These are phyloP conservation scores for Peromyscus eremicus DNA, from an alignment of 2,797 vertebrate genomes.

Conservation along the genomic window DNA sequence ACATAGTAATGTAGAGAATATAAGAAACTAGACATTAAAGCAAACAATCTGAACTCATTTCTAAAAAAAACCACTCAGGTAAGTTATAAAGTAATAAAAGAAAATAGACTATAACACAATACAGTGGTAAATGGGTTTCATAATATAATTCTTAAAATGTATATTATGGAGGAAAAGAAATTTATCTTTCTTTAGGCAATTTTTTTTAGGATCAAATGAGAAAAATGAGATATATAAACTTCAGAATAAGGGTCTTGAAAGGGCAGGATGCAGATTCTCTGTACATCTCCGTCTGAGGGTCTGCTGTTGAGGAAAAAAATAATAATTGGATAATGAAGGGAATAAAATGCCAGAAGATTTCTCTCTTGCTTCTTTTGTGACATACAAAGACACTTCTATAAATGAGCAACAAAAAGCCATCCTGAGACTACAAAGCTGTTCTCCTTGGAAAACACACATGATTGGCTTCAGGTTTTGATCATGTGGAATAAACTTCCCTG, in stretches of 20 bases:
- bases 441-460: not conserved
- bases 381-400: not conserved
- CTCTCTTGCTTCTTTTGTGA: not conserved
- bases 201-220: constrained; percentile 9
- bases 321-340: not conserved
- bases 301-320: not conserved
- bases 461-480: not conserved
- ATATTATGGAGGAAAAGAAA: not conserved
- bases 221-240: constrained; percentile 4
- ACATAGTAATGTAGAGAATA: not conserved
- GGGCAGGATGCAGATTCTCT: not conserved
- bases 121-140: not conserved
- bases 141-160: constrained; percentile 6
- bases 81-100: constrained; percentile 33
- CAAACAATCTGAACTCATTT: constrained; percentile 3
- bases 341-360: not conserved
- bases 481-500: not conserved
- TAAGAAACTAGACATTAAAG: not conserved
- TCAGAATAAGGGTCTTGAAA: not conserved
- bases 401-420: not conserved
- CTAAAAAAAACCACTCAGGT: constrained; percentile 36
- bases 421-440: not conserved
- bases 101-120: constrained; percentile 41
- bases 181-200: not conserved
- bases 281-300: not conserved